Evolutionary conservation across 64 coral and sea anemone genomes (phyloP).

Genomic region (Hydrozoanthus tunicans): DNA sequence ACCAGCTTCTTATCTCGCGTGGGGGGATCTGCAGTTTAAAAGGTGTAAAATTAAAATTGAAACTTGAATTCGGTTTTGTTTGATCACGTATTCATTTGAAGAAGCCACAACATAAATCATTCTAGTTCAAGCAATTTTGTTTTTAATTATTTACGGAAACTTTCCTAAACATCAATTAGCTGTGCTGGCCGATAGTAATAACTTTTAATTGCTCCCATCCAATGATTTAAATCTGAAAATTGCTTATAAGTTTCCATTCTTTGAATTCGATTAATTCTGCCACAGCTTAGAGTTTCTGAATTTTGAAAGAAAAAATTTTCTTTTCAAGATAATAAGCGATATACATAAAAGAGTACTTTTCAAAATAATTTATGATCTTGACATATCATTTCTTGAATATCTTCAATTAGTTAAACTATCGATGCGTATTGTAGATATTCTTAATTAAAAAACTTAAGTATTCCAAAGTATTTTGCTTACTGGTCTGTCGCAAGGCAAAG

Average conservation of each 20-base stretch:
- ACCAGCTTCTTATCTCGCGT: background rate
- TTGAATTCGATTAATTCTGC: background rate
- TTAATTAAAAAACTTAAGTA: no score
- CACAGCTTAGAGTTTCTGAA: background rate
- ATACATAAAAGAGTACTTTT: no score
- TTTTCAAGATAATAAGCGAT: no score
- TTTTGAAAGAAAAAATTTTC: background rate
- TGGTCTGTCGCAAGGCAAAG: no score
- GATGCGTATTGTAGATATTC: no score
- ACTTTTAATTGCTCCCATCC: constrained; percentile 30
- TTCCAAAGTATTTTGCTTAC: no score
- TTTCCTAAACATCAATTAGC: constrained; percentile 27
- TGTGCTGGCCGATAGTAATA: background rate
- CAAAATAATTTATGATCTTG: no score
- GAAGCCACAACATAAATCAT: constrained; percentile 34
- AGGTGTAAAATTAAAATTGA: constrained; percentile 25
- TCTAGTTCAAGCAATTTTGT: constrained; percentile 36
- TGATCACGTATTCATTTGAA: background rate
- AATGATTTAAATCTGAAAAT: background rate
- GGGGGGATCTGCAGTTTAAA: background rate
- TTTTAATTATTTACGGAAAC: constrained; percentile 30
- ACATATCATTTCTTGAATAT: no score
- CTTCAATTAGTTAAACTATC: no score
- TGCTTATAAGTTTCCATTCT: background rate
- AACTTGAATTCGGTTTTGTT: constrained; percentile 14